A percentile compares a stretch with the other conserved stretches of the same genome.
Evolutionary conservation across 2,113 vertebrate species (phyloP).

Genomic region (Rhabdomys dilectus): DNA sequence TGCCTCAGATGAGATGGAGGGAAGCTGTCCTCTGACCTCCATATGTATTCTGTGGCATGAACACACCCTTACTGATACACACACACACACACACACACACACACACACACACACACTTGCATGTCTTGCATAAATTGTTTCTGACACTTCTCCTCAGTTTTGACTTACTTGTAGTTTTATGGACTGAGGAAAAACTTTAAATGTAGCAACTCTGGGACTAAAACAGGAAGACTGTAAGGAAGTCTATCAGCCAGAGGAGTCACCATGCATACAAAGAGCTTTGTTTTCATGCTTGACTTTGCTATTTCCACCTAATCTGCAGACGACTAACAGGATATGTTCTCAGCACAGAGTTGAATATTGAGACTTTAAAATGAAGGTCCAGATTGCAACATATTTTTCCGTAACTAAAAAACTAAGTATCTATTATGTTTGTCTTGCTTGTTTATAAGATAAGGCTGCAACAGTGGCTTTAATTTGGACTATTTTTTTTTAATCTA

Average conservation of each 20-base stretch:
- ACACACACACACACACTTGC: not conserved
- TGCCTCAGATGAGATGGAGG: not conserved
- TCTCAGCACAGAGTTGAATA: not conserved
- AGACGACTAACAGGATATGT: not conserved
- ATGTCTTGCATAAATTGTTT: not conserved
- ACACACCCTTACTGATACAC: not conserved
- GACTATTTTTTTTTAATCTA: not conserved
- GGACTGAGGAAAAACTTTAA: conserved; percentile 1
- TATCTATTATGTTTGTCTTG: conserved; percentile 13
- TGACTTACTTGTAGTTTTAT: not conserved
- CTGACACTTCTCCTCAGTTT: not conserved
- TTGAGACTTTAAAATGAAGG: conserved; percentile 21
- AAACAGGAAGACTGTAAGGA: not conserved
- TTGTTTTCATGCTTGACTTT: not conserved
- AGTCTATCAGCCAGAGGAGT: not conserved
- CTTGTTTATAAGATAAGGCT: conserved; percentile 38
- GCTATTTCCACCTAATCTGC: not conserved
- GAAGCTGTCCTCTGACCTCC: not conserved
- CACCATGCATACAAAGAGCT: not conserved
- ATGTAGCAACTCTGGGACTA: not conserved
- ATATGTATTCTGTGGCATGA: not conserved
- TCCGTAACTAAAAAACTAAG: not conserved
- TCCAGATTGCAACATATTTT: not conserved
- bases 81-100: not conserved
- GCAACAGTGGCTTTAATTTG: not conserved